Evolutionary conservation across 2,888 invertebrate species (phyloP).

Genomic region (Drepana falcataria): DNA sequence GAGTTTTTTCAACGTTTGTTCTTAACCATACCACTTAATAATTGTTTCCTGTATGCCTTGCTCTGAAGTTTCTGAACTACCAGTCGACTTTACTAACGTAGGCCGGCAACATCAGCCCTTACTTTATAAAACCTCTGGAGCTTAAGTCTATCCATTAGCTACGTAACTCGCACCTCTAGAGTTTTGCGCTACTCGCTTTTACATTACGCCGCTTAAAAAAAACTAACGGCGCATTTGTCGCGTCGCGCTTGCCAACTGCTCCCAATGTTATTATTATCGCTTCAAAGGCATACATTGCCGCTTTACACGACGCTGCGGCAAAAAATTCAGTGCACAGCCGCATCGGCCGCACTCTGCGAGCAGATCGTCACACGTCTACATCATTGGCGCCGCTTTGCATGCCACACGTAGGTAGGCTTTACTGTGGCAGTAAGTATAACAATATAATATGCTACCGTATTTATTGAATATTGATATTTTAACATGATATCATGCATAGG

Average conservation of each 20-base stretch:
- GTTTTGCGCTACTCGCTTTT: constrained; percentile 8
- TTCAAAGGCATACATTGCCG: constrained; percentile 39
- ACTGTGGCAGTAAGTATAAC: background rate
- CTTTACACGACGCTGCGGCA: constrained; percentile 15
- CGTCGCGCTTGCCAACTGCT: constrained; percentile 58
- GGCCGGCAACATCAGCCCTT: too few relatives aligned
- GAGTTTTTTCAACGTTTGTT: too few relatives aligned
- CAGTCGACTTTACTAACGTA: too few relatives aligned
- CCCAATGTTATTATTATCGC: constrained; percentile 57
- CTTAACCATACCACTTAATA: too few relatives aligned
- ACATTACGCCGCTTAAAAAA: constrained; percentile 11
- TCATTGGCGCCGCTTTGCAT: background rate
- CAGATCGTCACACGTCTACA: background rate
- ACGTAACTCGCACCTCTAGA: too few relatives aligned
- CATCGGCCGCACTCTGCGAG: background rate
- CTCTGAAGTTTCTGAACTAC: too few relatives aligned
- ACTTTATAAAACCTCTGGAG: too few relatives aligned
- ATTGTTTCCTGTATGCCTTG: too few relatives aligned
- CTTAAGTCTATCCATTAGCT: too few relatives aligned
- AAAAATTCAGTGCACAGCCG: background rate
- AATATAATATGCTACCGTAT: background rate
- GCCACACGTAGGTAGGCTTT: background rate
- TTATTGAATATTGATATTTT: background rate
- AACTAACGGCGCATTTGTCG: constrained; percentile 31
- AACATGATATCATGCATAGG: background rate